A percentile compares a stretch with the other conserved stretches of the same genome.
Evolutionary conservation across 2,797 vertebrate species (phyloP).

Genomic region (Tapirus indicus): DNA sequence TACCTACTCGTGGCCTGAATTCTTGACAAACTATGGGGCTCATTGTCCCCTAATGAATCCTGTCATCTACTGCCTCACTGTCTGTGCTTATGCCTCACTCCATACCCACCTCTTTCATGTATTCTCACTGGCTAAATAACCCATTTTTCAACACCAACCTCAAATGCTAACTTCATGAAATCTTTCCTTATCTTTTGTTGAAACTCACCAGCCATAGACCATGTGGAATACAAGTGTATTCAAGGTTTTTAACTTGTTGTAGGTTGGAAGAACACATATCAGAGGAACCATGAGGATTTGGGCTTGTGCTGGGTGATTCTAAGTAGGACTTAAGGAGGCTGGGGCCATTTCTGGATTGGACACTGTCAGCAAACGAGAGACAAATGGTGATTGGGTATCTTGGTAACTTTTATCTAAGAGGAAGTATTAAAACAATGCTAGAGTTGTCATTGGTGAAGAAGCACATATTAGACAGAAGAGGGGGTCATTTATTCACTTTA

Average conservation of each 20-base stretch:
- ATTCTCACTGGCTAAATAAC: neutral
- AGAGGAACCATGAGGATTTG: neutral
- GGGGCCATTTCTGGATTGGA: neutral
- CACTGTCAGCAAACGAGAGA: neutral
- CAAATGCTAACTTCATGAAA: conserved; percentile 20
- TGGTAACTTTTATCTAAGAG: neutral
- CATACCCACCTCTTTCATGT: neutral
- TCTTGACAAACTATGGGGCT: neutral
- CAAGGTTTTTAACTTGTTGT: neutral
- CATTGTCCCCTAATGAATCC: neutral
- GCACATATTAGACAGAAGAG: neutral
- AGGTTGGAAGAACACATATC: neutral
- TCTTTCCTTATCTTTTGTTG: conserved; percentile 1
- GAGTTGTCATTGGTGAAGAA: neutral
- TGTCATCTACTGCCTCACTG: neutral
- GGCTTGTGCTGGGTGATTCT: neutral
- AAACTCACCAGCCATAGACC: neutral
- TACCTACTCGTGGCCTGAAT: neutral
- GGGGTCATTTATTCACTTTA: neutral
- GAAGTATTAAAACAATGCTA: neutral
- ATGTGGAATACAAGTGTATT: neutral
- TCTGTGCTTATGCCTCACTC: neutral
- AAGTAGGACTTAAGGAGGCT: neutral
- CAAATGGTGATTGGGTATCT: neutral
- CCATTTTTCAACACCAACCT: neutral